Base-by-base conservation (phyloP, 2,888 invertebrate genomes). In the Xanthia togata region DNA sequence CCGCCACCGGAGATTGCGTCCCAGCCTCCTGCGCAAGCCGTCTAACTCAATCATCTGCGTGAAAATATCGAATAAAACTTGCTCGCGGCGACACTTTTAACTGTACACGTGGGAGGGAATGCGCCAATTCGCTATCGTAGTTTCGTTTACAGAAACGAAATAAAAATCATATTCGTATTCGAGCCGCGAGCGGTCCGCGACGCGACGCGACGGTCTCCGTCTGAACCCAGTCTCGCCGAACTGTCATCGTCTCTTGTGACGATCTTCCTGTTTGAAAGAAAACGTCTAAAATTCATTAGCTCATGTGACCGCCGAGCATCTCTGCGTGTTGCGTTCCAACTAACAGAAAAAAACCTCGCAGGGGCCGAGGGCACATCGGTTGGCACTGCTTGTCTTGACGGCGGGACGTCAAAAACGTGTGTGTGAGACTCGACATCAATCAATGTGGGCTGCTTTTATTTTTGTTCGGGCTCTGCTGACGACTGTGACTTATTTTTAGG, bases 1-100 rank as follows among this genome's bases (percentile, higher is more conserved):
- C 89, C 89, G 90, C 90, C 91, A 94, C 96, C 96, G 96, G 96
- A 96, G 96, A 96, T 96, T 95, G 94, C 95, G 90, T 92, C 91
- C 93, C 93, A 93, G 93, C 95, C 95, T 95, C 95, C 93, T 93
- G 94, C 94, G 93, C 95, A 93, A 93, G 90, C 92, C 92, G 91
- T 88, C 94, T 95, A 96, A 96, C 96, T 95, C 94, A 96, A 96
- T 96, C 94, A 94, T 93, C 92, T 92, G 92, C 93, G 92, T 93
- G 92, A 94, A 96, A 95, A 96, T 95, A 95, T 94, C 93, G 90
- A 94, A 95, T 94, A 93, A 93, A 94, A 94, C 91, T 91, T 92
- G 92, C 93, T 90, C 91, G 90, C 87, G 90, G 91, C 91, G 89
- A 93, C 91, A 92, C 89, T 93, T 93, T 93, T 91, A 93, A 93